A percentile compares a stretch with the other conserved stretches of the same genome.
These are phyloP conservation scores for Brachymystax lenok DNA, from an alignment of 2,797 vertebrate genomes.

Conservation along the genomic window DNA sequence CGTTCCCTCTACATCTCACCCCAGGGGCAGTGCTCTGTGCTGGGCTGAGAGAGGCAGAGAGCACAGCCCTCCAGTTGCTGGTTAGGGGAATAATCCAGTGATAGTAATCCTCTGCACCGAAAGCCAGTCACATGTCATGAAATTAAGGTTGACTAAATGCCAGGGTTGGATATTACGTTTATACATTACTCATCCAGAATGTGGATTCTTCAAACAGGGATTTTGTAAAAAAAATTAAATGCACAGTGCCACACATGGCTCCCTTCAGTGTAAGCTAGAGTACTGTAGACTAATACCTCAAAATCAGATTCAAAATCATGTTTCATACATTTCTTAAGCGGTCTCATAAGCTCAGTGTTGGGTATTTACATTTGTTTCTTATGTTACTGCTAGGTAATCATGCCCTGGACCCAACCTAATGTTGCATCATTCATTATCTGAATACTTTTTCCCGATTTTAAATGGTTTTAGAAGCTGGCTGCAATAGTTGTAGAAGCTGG, in stretches of 20 bases:
- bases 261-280: slow-evolving; percentile 35
- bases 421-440: no score
- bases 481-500: no score
- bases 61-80: slow-evolving; percentile 16
- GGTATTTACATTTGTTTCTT: neutral
- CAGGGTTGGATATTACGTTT: slow-evolving; percentile 56
- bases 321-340: slow-evolving; percentile 21
- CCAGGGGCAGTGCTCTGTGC: slow-evolving; percentile 12
- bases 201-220: slow-evolving; percentile 45
- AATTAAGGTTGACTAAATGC: slow-evolving; percentile 33
- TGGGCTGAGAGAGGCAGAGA: slow-evolving; percentile 17
- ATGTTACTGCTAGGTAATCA: no score
- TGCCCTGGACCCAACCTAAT: no score
- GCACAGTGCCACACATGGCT: slow-evolving; percentile 34
- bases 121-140: slow-evolving; percentile 44
- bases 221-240: slow-evolving; percentile 26
- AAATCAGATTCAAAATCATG: slow-evolving; percentile 24
- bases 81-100: slow-evolving; percentile 47
- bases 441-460: no score
- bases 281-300: no score
- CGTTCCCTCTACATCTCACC: slow-evolving; percentile 26
- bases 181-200: slow-evolving; percentile 57
- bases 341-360: neutral
- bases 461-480: no score
- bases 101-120: slow-evolving; percentile 47